Base-by-base conservation (phyloP, 2,888 invertebrate genomes). In the Hesperia comma region DNA sequence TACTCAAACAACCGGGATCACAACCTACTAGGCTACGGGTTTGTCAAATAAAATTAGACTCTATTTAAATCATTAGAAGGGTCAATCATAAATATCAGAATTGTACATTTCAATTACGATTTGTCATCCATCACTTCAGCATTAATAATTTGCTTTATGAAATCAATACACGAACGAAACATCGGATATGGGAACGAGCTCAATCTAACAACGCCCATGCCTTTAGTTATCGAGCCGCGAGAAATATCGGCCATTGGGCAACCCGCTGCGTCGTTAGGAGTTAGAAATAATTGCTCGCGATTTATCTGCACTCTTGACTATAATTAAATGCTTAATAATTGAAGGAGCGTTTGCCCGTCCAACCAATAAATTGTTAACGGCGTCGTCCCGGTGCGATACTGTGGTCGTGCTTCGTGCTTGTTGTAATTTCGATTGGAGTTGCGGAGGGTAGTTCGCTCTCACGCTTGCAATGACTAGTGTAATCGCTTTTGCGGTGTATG, bases 321-420 rank as follows among this genome's bases (percentile, higher is more conserved):
- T 89, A 89, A 90, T 90, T 90, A 90, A 90, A 88, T 84, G 84
- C 77, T 87, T 87, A 88, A 87, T 88, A 90, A 89, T 87, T 88
- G 86, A 86, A 86, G 81, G 84, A 82, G 83, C 80, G 80, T 83
- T 79, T 79, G 76, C 75, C 73, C 75, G 80, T 79, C 74, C 75
- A 74, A 74, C 74, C 77, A 84, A 87, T 91, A 90, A 90, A 89
- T 89, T 80, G 82, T 79, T 75, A 72, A 73, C 74, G 74, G 73
- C 75, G 72, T 72, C 71, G 75, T 74, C 71, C 69, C 61, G 74
- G 83, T 83, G 83, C 85, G 82, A 83, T 87, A 84, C 78, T 75
- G 79, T 80, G 72, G 77, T 90, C 89, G 90, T 89, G 88, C 81
- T 84, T 83, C 86, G 86, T 85, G 88, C 83, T 83, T 77, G 83